Evolutionary conservation across 2,888 invertebrate genomes (phyloP), one percentile per base, ranked within the genome.

Genomic region (Drosophila mettleri): DNA sequence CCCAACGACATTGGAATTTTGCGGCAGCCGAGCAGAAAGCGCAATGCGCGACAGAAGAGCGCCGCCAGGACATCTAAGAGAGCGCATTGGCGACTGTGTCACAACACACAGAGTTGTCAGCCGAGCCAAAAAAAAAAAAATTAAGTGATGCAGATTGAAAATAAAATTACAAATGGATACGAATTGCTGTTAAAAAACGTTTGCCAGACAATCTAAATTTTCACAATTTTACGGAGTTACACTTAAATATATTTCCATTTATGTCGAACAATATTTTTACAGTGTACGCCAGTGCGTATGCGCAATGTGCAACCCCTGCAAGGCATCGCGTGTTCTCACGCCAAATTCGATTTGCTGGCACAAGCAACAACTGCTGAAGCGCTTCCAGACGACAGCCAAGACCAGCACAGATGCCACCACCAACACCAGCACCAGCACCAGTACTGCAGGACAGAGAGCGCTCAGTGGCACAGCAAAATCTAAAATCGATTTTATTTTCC

Each of bases 1-100:
- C 51, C 49, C 29, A 61, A 71, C 69, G 78, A 73, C 71, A 77
- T 83, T 83, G 83, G 83, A 83, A 83, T 83, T 83, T 80, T 78
- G 78, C 80, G 82, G 64, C 75, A 80, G 61, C 41, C 54, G 60
- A 45, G 46, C 22, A 52, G 46, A 55, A 39, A 41, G 46, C 29
- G 52, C 46, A 58, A 59, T 31, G 61, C 36, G 9, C 14, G 51
- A 27, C 29, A 31, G 39, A 70, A 64, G 66, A 76, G 75, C 24
- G 22, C 0, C 22, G 3, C 14, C 53, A 75, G 73, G 65, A 75
- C 43, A 51, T n/a, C 12, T 51, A 73, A 76, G 72, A 69, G 69
- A 55, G 60, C 16, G 22, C 22, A 27, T 4, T 8, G n/a, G n/a
- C 0, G 4, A 41, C n/a, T 33, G 18, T 33, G 18, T 18, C 8